These are phyloP conservation scores for Sebastes oblongus DNA, from an alignment of 2,797 vertebrate species.

Conservation along the genomic window DNA sequence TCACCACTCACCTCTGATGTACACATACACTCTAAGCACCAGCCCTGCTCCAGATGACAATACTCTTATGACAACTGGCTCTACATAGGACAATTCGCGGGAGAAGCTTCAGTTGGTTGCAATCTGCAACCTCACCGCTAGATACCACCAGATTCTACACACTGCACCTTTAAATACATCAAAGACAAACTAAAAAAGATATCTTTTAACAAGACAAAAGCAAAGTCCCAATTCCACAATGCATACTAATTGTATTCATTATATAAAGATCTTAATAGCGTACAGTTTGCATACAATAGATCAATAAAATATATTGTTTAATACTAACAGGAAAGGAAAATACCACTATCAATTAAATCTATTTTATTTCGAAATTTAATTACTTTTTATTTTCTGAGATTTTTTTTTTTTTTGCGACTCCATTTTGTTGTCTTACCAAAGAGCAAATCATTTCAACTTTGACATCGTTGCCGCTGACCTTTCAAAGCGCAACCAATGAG, in stretches of 20 bases:
- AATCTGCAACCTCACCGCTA: no score
- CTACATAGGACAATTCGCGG: no score
- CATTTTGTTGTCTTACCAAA: neutral
- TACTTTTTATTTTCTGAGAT: neutral
- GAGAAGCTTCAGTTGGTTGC: no score
- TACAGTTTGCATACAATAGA: neutral
- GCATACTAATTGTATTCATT: neutral
- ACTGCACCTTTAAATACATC: neutral
- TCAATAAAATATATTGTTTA: neutral
- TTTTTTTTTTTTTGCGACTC: no score
- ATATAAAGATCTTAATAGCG: no score
- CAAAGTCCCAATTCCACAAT: neutral
- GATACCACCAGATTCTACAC: neutral
- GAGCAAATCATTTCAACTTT: accelerated
- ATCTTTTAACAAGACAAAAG: neutral
- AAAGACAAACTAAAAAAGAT: neutral
- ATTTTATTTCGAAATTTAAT: neutral
- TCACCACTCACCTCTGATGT: no score
- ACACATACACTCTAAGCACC: no score
- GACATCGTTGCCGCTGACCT: neutral
- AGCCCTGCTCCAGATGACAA: no score
- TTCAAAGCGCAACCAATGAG: neutral
- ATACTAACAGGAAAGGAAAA: neutral
- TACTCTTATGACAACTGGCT: no score
- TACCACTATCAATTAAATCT: neutral